These are phyloP conservation scores for Spodoptera litura DNA, from an alignment of 1,140 invertebrate genomes.

Conservation along the genomic window DNA sequence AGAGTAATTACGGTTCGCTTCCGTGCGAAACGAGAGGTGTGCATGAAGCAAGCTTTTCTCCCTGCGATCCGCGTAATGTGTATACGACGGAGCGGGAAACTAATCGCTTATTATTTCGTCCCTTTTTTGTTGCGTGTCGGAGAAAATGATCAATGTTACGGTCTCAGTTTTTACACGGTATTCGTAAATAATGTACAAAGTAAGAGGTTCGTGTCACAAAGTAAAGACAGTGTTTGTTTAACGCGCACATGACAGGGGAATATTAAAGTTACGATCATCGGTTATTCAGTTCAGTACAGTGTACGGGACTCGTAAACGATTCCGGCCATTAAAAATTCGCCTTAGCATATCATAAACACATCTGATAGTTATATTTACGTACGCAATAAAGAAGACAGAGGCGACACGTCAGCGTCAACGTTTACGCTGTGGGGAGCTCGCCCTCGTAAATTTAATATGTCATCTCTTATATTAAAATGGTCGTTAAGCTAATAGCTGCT, in stretches of 20 bases:
- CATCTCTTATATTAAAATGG: constrained; percentile 84
- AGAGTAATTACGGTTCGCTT: constrained; percentile 85
- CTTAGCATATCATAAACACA: constrained; percentile 71
- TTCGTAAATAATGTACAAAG: constrained; percentile 58
- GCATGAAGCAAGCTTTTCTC: constrained; percentile 68
- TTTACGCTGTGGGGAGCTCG: constrained; percentile 75
- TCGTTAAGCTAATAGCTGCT: constrained; percentile 84
- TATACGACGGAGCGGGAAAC: constrained; percentile 61
- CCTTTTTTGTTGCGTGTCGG: constrained; percentile 71
- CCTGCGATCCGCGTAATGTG: constrained; percentile 68
- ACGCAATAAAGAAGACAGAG: constrained; percentile 83
- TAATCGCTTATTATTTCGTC: constrained; percentile 73
- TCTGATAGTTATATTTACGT: constrained; percentile 79
- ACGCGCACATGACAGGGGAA: constrained; percentile 54
- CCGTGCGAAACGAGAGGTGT: constrained; percentile 82
- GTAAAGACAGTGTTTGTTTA: constrained; percentile 65
- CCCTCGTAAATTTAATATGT: constrained; percentile 85
- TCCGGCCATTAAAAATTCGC: constrained; percentile 72
- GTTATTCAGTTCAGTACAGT: constrained; percentile 47
- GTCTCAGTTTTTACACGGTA: constrained; percentile 62
- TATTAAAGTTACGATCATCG: constrained; percentile 56
- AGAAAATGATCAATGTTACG: constrained; percentile 70
- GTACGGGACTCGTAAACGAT: constrained; percentile 66
- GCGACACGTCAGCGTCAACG: constrained; percentile 75
- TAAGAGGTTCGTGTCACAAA: constrained; percentile 57